Percentiles rank a stretch among this genome's conserved stretches.
These are phyloP conservation scores for Lycia hirtaria DNA, from an alignment of 2,888 invertebrate genomes.

Conservation along the genomic window DNA sequence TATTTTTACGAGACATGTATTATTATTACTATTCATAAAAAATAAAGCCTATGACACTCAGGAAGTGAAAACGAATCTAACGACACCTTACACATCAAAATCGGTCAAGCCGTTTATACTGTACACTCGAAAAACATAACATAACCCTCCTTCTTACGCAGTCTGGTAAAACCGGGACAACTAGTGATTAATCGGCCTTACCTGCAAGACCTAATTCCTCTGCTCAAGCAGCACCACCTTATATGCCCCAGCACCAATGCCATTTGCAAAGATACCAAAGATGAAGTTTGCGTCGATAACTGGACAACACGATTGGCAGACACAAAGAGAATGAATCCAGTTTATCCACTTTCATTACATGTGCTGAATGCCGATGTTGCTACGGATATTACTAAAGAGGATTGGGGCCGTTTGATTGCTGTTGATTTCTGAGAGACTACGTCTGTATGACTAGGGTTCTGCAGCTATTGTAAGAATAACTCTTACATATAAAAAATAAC, in stretches of 20 bases:
- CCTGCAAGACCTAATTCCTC: too few species aligned
- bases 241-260: not conserved
- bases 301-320: not conserved
- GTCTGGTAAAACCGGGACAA: not conserved
- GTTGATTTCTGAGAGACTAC: not conserved
- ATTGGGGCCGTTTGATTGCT: conserved; percentile 25
- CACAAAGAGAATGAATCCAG: conserved; percentile 43
- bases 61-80: too few species aligned
- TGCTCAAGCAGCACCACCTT: too few species aligned
- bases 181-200: not conserved
- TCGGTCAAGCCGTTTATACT: too few species aligned
- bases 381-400: conserved; percentile 45
- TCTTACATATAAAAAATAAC: too few species aligned
- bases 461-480: not conserved
- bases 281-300: not conserved
- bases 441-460: not conserved
- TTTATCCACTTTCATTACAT: conserved; percentile 50
- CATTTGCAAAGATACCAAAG: not conserved
- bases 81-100: too few species aligned
- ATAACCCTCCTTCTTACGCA: too few species aligned
- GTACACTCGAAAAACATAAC: too few species aligned
- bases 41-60: too few species aligned
- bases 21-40: too few species aligned
- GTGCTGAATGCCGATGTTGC: conserved; percentile 41
- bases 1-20: too few species aligned